These are phyloP conservation scores for Semaprochilodus insignis DNA, from an alignment of 2,797 vertebrate genomes.

Conservation along the genomic window DNA sequence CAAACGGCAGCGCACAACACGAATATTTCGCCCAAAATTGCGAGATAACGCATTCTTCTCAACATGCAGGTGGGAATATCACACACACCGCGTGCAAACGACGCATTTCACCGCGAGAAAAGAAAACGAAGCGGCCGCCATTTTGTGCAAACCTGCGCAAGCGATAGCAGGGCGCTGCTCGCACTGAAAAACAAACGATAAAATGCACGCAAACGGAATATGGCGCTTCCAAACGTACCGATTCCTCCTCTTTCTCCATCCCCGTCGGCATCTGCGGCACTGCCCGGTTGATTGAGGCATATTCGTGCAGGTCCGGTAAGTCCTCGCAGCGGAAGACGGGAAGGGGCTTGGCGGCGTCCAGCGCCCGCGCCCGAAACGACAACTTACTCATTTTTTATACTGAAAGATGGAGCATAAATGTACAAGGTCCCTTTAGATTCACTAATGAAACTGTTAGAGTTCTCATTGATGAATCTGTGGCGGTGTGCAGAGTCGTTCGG, in stretches of 20 bases:
- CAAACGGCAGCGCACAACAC: constrained; percentile 61
- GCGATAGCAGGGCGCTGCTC: constrained; percentile 76
- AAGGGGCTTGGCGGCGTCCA: constrained; percentile 98
- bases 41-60: rapidly evolving
- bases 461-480: constrained; percentile 92
- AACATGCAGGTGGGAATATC: background rate
- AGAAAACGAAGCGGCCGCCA: constrained; percentile 88
- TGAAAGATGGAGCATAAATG: constrained; percentile 84
- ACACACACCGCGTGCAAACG: constrained; percentile 11
- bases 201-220: constrained; percentile 43
- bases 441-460: constrained; percentile 86
- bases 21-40: constrained; percentile 44
- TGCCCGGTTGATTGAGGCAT: constrained; percentile 98
- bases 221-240: constrained; percentile 86
- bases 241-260: constrained; percentile 99
- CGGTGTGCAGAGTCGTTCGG: constrained; percentile 70
- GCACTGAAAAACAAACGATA: constrained; percentile 61
- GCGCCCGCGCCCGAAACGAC: constrained; percentile 99
- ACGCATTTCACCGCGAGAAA: constrained; percentile 75
- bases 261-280: constrained; percentile 99
- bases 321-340: constrained; percentile 99
- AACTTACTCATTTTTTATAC: constrained; percentile 94
- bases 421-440: constrained; percentile 86
- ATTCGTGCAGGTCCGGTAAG: constrained; percentile 98
- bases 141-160: constrained; percentile 94